Evolutionary conservation across 2,888 invertebrate genomes (phyloP).

Genomic region (Macrostomum cliftonense): DNA sequence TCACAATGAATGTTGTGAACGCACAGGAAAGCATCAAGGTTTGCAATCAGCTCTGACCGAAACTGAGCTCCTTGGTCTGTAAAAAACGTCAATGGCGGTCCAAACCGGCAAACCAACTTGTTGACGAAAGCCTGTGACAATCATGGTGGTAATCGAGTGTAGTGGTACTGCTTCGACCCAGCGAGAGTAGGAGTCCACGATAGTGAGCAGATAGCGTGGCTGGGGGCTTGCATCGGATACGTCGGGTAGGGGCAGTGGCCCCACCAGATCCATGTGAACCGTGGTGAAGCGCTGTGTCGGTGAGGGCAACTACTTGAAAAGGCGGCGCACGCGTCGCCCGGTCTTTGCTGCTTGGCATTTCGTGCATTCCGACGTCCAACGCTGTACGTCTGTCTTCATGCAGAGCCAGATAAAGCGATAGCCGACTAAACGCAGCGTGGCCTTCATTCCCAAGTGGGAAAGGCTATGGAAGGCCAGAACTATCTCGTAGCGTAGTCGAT

Average conservation of each 20-base stretch:
- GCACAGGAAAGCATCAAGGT: conserved; percentile 1
- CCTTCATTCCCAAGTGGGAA: too few relatives aligned
- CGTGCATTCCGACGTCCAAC: too few relatives aligned
- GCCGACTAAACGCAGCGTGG: too few relatives aligned
- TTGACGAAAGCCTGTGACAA: conserved; percentile 24
- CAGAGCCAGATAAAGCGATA: too few relatives aligned
- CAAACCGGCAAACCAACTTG: conserved; percentile 33
- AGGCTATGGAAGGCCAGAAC: too few relatives aligned
- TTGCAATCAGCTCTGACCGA: conserved; percentile 14
- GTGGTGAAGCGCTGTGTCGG: too few relatives aligned
- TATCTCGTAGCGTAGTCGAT: too few relatives aligned
- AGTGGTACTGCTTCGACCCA: conserved; percentile 11
- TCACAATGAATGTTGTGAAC: conserved; percentile 1
- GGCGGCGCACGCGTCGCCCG: too few relatives aligned
- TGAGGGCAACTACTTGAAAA: too few relatives aligned
- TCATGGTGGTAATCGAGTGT: conserved; percentile 14
- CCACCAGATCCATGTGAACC: conserved; percentile 37
- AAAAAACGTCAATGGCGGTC: conserved; percentile 21
- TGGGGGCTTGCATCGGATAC: not conserved
- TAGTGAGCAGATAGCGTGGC: conserved; percentile 17
- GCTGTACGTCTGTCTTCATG: too few relatives aligned
- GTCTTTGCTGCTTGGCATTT: too few relatives aligned
- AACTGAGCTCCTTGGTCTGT: conserved; percentile 25
- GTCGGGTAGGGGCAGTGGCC: conserved; percentile 24
- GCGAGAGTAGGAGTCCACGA: conserved; percentile 19